Percentiles rank a stretch among this genome's conserved stretches.
Evolutionary conservation across 2,797 vertebrate species (phyloP).

Genomic region (Bradypodion ventrale): DNA sequence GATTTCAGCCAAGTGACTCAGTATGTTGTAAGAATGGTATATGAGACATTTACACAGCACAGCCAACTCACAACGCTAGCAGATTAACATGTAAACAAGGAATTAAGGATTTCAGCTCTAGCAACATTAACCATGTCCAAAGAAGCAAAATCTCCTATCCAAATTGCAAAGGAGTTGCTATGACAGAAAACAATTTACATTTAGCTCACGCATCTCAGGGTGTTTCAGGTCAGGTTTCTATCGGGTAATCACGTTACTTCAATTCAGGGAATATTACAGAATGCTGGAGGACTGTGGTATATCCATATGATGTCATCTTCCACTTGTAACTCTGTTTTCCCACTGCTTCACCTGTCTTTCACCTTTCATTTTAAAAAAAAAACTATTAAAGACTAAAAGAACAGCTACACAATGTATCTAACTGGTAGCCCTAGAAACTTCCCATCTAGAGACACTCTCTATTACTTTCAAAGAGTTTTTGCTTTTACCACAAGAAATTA

Average conservation of each 20-base stretch:
- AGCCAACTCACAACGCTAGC: not conserved
- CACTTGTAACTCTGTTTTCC: not conserved
- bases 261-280: not conserved
- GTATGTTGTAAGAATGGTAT: accelerated
- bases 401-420: not conserved
- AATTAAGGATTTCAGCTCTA: not conserved
- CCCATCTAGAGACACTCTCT: too few relatives aligned
- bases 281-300: not conserved
- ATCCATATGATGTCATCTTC: not conserved
- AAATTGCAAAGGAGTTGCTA: not conserved
- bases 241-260: not conserved
- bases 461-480: not conserved
- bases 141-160: not conserved
- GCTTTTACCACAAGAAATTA: not conserved
- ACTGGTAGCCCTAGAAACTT: not conserved
- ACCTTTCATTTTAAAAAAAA: not conserved
- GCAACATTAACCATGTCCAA: not conserved
- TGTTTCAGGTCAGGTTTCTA: not conserved
- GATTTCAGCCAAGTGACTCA: slow-evolving; percentile 51
- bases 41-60: slow-evolving; percentile 9
- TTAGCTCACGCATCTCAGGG: not conserved
- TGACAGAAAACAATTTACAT: not conserved
- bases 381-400: not conserved
- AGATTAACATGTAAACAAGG: not conserved
- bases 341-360: not conserved